Evolutionary conservation across 2,113 vertebrate genomes (phyloP).

Genomic region (Muntiacus reevesi): DNA sequence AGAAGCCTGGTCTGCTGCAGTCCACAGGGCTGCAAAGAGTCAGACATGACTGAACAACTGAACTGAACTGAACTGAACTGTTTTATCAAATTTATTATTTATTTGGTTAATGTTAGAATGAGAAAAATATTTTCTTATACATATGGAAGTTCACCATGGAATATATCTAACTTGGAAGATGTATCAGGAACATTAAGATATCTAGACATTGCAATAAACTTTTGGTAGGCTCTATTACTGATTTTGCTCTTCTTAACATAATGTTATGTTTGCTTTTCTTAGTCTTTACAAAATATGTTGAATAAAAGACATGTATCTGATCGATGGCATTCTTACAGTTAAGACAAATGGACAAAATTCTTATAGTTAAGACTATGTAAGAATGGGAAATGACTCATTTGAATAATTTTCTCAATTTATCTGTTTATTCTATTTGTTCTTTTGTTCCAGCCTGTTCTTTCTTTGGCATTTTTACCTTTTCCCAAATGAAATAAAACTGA

Average conservation of each 20-base stretch:
- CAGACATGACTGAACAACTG: neutral
- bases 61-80: neutral
- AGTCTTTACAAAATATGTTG: neutral
- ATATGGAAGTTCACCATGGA: neutral
- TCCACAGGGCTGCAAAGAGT: neutral
- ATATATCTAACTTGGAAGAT: neutral
- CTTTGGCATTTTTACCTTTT: neutral
- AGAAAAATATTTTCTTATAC: neutral
- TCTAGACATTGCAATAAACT: neutral
- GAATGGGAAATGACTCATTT: neutral
- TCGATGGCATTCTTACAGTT: neutral
- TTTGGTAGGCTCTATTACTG: neutral
- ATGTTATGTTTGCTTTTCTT: neutral
- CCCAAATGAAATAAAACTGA: neutral
- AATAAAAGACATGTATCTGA: conserved; percentile 33
- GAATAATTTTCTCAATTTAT: conserved; percentile 1
- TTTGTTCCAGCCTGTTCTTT: conserved; percentile 24
- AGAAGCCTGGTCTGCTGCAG: neutral
- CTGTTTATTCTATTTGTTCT: neutral
- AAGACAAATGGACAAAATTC: conserved; percentile 18
- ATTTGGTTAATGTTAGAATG: neutral
- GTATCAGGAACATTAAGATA: neutral
- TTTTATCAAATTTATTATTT: neutral
- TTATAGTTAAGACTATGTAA: neutral
- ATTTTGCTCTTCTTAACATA: conserved; percentile 11